phyloP scores from a whole-genome alignment of 2,113 vertebrate genomes.

The Leuciscus idus region DNA sequence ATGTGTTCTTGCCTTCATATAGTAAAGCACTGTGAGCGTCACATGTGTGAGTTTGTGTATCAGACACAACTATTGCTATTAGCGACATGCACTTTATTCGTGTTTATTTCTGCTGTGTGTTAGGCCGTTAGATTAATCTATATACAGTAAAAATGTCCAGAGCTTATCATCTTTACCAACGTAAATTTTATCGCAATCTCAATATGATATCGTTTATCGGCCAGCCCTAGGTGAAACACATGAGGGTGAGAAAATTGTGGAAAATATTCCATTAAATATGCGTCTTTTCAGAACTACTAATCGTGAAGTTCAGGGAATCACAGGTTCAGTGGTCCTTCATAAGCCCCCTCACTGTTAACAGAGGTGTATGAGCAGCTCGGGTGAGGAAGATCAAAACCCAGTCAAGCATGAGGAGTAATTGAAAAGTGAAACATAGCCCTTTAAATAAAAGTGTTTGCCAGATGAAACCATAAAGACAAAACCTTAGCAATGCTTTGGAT shows the following conservation, averaged over 20 bases:
- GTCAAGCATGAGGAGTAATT: conserved; percentile 41
- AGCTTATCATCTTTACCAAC: too few species aligned
- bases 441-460: conserved; percentile 50
- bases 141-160: too few species aligned
- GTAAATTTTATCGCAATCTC: too few species aligned
- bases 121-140: too few species aligned
- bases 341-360: not conserved
- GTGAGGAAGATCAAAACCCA: conserved; percentile 37
- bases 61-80: too few species aligned
- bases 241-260: not conserved
- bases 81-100: too few species aligned
- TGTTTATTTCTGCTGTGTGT: too few species aligned
- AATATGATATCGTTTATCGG: too few species aligned
- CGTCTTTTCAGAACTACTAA: not conserved
- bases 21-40: too few species aligned
- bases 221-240: not conserved
- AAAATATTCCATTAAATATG: not conserved
- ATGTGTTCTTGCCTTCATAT: too few species aligned
- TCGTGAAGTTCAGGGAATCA: not conserved
- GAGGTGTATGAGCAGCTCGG: not conserved
- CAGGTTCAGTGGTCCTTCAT: not conserved
- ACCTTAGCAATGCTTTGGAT: conserved; percentile 40
- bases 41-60: too few species aligned
- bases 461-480: conserved; percentile 45
- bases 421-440: conserved; percentile 40